Evolutionary conservation across 2,797 vertebrate genomes (phyloP).

Genomic region (Pseudochaenichthys georgianus): DNA sequence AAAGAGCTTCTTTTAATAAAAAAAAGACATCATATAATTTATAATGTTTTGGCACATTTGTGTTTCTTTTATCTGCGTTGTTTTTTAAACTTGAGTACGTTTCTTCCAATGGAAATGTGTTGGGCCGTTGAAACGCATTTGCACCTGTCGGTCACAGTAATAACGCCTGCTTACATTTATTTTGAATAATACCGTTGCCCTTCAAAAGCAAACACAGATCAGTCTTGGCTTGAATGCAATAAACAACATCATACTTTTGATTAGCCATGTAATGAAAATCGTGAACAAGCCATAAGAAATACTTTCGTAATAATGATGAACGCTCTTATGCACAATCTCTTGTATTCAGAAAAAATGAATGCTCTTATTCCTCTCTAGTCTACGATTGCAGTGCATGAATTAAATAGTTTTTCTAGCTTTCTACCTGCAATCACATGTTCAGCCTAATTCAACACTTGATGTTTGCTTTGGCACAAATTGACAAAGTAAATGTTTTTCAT

Average conservation of each 20-base stretch:
- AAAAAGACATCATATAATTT: neutral
- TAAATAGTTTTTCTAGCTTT: neutral
- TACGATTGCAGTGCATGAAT: conserved; percentile 4
- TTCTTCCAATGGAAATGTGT: too few species aligned
- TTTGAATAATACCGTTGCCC: neutral
- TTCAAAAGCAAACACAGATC: conserved; percentile 19
- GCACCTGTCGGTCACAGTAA: too few species aligned
- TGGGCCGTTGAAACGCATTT: too few species aligned
- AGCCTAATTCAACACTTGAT: neutral
- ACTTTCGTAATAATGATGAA: neutral
- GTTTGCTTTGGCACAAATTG: conserved; percentile 18
- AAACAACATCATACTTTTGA: neutral
- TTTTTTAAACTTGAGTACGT: too few species aligned
- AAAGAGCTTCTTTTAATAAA: neutral
- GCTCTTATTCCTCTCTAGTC: neutral
- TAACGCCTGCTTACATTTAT: too few species aligned
- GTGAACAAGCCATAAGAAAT: conserved; percentile 6
- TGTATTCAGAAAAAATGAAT: neutral
- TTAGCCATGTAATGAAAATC: conserved; percentile 20
- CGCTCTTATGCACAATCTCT: neutral
- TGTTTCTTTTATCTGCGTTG: too few species aligned
- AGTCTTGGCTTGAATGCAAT: neutral
- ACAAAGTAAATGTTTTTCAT: conserved; percentile 1
- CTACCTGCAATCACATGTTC: neutral
- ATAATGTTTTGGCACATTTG: neutral